Evolutionary conservation across 2,113 vertebrate genomes (phyloP), one percentile per base, ranked within the genome.

Genomic region (Herpailurus yagouaroundi): DNA sequence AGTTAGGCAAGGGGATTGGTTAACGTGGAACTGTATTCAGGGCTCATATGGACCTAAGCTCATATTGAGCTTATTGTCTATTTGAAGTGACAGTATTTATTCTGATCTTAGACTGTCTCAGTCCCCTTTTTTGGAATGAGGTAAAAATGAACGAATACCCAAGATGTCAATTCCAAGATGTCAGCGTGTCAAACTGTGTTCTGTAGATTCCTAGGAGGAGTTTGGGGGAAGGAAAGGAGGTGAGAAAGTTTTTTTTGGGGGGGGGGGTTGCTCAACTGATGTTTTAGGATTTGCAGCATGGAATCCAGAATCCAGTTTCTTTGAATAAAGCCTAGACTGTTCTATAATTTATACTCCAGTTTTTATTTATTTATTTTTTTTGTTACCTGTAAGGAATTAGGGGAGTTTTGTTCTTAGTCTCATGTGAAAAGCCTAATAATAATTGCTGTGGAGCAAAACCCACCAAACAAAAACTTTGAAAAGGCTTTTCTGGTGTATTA

Each of bases 371-470:
- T 7, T 45, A 7, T 45, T 55, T 5, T 55, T 55, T 66, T 69
- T 15, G 25, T 66, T 52, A 60, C 29, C 15, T 89, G 50, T 5
- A 66, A 84, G 89, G 66, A 69, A 91, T 85, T 68, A 66, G 33
- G 52, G 29, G 29, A 74, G 21, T 16, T 84, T 71, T n/a, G 15
- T 80, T 89, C 23, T 92, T 79, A 31, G 7, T 80, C 69, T 84
- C 74, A 74, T 77, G 89, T 89, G 74, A 82, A 96, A 80, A 80
- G 27, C 31, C 9, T 96, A 29, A 41, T 89, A 85, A 45, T n/a
- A 95, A 84, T 57, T 57, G 16, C 23, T 89, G 19, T 63, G 73
- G 50, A 76, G 3, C 21, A 69, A 63, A 87, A 76, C 41, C 27
- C 21, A 3, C n/a, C 55, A 79, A 79, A 50, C 21, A 19, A 27